A percentile compares a stretch with the other conserved stretches of the same genome.
These are phyloP conservation scores for Clavelina lepadiformis DNA, from an alignment of 23 tunicate genomes.

Conservation along the genomic window DNA sequence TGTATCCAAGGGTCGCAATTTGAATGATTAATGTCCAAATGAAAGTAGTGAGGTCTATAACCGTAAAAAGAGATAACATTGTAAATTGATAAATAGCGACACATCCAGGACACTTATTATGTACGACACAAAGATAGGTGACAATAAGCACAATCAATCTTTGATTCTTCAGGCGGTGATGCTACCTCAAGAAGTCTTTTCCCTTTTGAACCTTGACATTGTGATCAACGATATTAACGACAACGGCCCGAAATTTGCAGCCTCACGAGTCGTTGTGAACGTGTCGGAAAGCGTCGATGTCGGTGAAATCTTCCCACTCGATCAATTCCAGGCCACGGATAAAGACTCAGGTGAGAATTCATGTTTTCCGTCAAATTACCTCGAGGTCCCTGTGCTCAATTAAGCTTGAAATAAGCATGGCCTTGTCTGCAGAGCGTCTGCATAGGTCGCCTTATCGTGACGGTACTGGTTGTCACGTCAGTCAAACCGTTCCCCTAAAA, in stretches of 20 bases:
- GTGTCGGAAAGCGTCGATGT: neutral
- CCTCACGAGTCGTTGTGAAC: neutral
- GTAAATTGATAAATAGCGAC: conserved; percentile 2
- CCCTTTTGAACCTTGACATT: conserved; percentile 7
- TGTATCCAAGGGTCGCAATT: neutral
- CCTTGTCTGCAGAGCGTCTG: too few relatives aligned
- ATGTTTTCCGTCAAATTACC: too few relatives aligned
- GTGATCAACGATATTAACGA: conserved; percentile 18
- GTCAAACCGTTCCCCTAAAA: neutral
- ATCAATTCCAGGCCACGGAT: conserved; percentile 8
- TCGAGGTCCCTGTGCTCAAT: too few relatives aligned
- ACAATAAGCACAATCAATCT: too few relatives aligned
- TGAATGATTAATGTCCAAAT: neutral
- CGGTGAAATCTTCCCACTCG: neutral
- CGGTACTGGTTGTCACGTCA: too few relatives aligned
- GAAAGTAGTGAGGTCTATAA: neutral
- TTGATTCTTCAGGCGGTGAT: conserved; percentile 47
- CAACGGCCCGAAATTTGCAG: conserved; percentile 15
- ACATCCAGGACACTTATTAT: too few relatives aligned
- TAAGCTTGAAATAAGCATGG: too few relatives aligned
- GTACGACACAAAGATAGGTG: too few relatives aligned
- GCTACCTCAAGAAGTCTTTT: conserved; percentile 25
- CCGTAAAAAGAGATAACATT: neutral
- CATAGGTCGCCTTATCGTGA: too few relatives aligned
- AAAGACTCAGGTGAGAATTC: conserved; percentile 11